These are phyloP conservation scores for Vidua chalybeata DNA, from an alignment of 2,113 vertebrate species.

Conservation along the genomic window DNA sequence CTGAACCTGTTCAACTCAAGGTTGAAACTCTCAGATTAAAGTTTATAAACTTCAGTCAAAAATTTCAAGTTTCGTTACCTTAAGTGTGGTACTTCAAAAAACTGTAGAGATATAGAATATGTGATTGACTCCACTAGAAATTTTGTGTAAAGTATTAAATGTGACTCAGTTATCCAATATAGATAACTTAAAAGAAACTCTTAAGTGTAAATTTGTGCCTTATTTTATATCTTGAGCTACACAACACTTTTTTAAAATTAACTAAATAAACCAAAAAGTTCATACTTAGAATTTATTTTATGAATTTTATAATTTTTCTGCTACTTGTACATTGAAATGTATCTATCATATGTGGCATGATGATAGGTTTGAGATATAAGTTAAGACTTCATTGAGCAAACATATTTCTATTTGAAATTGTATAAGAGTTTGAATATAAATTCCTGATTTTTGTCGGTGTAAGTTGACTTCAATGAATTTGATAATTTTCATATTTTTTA, in stretches of 20 bases:
- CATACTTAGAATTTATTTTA: not conserved
- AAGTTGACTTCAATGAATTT: not conserved
- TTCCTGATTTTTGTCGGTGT: not conserved
- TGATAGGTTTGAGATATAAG: not conserved
- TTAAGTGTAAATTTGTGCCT: not conserved
- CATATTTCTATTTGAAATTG: not conserved
- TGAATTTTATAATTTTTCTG: not conserved
- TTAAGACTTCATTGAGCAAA: not conserved
- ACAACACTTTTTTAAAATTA: not conserved
- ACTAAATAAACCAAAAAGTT: not conserved
- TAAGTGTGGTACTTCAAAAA: not conserved
- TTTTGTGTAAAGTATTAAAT: not conserved
- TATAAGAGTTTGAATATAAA: not conserved
- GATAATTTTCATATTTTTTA: not conserved
- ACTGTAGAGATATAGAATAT: not conserved
- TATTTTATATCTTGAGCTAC: not conserved
- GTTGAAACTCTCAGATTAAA: not conserved
- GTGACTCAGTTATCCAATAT: not conserved
- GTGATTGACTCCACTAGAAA: not conserved
- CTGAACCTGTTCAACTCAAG: not conserved
- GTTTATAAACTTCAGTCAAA: not conserved
- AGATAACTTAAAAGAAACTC: not conserved
- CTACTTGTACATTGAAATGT: not conserved
- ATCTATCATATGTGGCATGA: not conserved
- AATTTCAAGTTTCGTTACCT: not conserved